phyloP scores from a whole-genome alignment of 2,888 invertebrate genomes.

The Branchinecta sandiegonensis region DNA sequence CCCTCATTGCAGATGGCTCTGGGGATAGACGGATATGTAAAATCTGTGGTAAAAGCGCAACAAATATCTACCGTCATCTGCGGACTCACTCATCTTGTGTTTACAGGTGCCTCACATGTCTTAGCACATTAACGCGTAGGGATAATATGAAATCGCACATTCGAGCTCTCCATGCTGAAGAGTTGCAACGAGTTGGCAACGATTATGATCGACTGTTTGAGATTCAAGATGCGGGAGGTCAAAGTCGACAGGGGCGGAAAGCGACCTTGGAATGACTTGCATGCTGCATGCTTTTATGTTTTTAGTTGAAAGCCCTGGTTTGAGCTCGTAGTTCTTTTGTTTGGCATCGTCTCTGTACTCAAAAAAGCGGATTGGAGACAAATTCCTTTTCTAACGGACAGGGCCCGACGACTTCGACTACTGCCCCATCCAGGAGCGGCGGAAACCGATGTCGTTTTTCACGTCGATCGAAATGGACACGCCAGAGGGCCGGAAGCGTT shows the following conservation, averaged over 20 bases:
- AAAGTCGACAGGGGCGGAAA: no score
- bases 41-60: background rate
- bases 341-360: background rate
- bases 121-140: slow-evolving; percentile 3
- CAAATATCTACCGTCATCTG: slow-evolving; percentile 9
- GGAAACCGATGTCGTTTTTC: slow-evolving; percentile 15
- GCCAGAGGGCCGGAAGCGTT: slow-evolving; percentile 6
- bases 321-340: slow-evolving; percentile 7
- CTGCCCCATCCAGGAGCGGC: slow-evolving; percentile 2
- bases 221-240: background rate
- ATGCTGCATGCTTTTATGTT: slow-evolving; percentile 14
- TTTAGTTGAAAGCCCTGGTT: slow-evolving; percentile 5
- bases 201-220: background rate
- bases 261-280: background rate
- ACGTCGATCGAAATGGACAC: slow-evolving; percentile 4
- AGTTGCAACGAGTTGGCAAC: background rate
- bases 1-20: background rate
- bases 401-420: slow-evolving; percentile 3
- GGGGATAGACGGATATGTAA: slow-evolving; percentile 13
- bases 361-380: background rate
- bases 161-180: background rate
- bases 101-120: slow-evolving; percentile 7
- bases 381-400: slow-evolving; percentile 15
- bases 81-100: background rate
- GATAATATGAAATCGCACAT: background rate